phyloP scores from a whole-genome alignment of 2,113 vertebrate species.

The Carassius auratus region DNA sequence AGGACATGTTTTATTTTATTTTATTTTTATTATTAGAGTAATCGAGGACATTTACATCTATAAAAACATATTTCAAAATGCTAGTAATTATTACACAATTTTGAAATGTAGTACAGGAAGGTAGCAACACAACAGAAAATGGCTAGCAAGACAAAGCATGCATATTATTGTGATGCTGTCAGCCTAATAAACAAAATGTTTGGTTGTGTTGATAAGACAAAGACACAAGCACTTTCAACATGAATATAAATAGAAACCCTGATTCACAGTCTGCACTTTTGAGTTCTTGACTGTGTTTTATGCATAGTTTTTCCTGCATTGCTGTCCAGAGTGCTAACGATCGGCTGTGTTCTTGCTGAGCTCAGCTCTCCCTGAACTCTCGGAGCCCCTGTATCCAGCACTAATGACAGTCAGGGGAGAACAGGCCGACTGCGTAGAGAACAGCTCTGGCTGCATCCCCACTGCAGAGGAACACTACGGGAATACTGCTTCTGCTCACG shows the following conservation, averaged over 20 bases:
- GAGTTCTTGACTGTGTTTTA: conserved; percentile 3
- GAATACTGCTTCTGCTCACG: not conserved
- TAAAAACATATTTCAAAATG: not conserved
- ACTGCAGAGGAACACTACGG: not conserved
- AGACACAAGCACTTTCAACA: not conserved
- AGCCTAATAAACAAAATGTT: not conserved
- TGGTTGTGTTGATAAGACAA: not conserved
- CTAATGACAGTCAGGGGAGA: conserved; percentile 13
- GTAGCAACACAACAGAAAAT: not conserved
- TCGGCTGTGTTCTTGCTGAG: conserved; percentile 25
- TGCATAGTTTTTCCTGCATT: conserved; percentile 40
- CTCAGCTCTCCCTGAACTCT: conserved; percentile 43
- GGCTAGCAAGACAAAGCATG: not conserved
- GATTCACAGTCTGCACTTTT: not conserved
- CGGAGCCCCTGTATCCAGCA: conserved; percentile 20
- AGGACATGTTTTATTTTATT: too few species aligned
- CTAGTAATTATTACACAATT: not conserved
- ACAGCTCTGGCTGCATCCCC: not conserved
- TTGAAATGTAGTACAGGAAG: not conserved
- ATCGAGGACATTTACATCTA: not conserved
- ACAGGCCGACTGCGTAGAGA: conserved; percentile 28
- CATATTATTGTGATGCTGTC: not conserved
- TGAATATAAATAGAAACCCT: conserved; percentile 20
- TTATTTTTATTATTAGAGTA: too few species aligned
- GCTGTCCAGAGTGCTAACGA: conserved; percentile 24